A percentile compares a stretch with the other conserved stretches of the same genome.
phyloP scores from a whole-genome alignment of 1,140 invertebrate species.

The Zelostemma sp. region DNA sequence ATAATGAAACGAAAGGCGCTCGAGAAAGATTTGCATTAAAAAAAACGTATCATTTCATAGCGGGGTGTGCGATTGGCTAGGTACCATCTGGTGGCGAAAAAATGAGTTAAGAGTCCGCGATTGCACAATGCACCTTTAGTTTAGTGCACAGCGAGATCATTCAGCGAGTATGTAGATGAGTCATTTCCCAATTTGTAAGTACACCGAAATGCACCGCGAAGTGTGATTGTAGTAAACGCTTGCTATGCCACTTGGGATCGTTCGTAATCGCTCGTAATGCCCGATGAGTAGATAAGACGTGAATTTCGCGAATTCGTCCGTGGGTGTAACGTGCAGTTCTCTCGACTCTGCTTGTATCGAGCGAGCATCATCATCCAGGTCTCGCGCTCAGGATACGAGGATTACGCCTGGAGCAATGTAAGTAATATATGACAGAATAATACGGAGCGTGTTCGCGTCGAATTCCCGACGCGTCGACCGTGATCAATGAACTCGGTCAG shows the following conservation, averaged over 20 bases:
- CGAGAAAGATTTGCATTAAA: no score
- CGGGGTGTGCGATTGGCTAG: no score
- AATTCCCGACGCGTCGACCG: slow-evolving; percentile 24
- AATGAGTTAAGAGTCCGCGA: no score
- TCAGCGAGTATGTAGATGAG: not conserved
- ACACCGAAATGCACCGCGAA: not conserved
- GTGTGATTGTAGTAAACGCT: no score
- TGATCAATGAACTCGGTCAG: slow-evolving; percentile 62
- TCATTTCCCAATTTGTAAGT: not conserved
- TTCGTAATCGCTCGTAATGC: not conserved
- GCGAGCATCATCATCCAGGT: not conserved
- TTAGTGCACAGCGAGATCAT: not conserved
- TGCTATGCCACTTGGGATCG: not conserved
- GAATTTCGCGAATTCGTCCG: slow-evolving; percentile 24
- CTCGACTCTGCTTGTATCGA: not conserved
- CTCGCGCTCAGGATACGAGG: not conserved
- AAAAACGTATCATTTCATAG: no score
- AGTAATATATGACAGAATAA: slow-evolving; percentile 8
- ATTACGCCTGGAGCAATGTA: slow-evolving; percentile 13
- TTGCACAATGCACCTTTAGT: not conserved
- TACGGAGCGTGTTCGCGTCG: not conserved
- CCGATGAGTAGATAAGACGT: slow-evolving; percentile 26
- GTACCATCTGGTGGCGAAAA: no score
- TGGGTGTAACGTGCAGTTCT: slow-evolving; percentile 32
- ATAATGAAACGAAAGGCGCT: no score